Evolutionary conservation across 2,797 vertebrate species (phyloP), one percentile per base, ranked within the genome.

Genomic region (Buphagus erythrorhynchus): DNA sequence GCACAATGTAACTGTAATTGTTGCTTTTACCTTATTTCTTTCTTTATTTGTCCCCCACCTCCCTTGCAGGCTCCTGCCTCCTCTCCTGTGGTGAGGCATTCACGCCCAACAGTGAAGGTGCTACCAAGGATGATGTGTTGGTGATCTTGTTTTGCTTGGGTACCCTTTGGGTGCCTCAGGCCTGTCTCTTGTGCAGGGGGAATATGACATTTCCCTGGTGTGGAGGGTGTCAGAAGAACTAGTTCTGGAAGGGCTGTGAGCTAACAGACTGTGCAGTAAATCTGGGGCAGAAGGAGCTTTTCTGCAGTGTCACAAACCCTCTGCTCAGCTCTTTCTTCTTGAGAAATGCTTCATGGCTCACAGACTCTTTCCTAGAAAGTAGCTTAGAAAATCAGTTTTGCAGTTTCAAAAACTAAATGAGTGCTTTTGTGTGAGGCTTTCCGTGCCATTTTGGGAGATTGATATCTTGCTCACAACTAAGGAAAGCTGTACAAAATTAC

Each of bases 81-180:
- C 16, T 58, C 7, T 52, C 16, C 16, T 16, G 4, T 24, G 24
- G 16, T 21, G 35, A 19, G 14, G 5, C 10, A 12, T 5, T 10
- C 13, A 3, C 2, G 17, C 6, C 31, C 61, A 52, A 5, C 6
- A 4, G 14, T 25, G 73, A 61, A 58, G n/a, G 35, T 55, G 20
- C 21, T 61, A 40, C 11, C n/a, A 25, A 46, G 36, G 40, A 35
- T n/a, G 2, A 0, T 1, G 0, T 48, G 22, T 2, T 73, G 74
- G 48, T 24, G 43, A 18, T 5, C 3, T 35, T 40, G 26, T 46
- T 85, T 68, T 31, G 3, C 11, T 71, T n/a, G 26, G 5, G 4
- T 45, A 13, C 22, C 17, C 42, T 74, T 40, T 65, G 29, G 10
- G 16, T 3, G 1, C 43, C 26, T 48, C 36, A 52, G 22, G 13